A percentile compares a stretch with the other conserved stretches of the same genome.
These are phyloP conservation scores for Leucoma salicis DNA, from an alignment of 2,888 invertebrate genomes.

Conservation along the genomic window DNA sequence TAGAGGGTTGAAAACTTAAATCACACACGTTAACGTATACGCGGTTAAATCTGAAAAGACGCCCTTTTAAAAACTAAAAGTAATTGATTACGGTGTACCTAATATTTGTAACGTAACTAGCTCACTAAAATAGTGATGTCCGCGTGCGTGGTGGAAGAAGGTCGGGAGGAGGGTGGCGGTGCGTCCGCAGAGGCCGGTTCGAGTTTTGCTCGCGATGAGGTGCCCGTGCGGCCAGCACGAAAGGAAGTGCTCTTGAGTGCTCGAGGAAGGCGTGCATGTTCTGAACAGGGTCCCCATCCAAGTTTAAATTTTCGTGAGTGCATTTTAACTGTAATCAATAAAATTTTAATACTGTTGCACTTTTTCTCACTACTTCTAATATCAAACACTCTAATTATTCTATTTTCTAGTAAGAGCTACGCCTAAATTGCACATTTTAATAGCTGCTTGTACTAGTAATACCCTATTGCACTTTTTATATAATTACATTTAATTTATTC, in stretches of 20 bases:
- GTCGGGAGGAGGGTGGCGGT: slow-evolving; percentile 64
- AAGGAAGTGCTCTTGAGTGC: slow-evolving; percentile 80
- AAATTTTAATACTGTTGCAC: neutral
- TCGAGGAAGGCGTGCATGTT: slow-evolving; percentile 84
- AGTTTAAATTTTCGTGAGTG: slow-evolving; percentile 71
- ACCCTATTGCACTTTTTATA: too few species aligned
- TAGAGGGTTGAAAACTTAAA: too few species aligned
- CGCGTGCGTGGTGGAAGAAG: slow-evolving; percentile 71
- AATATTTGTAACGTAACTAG: slow-evolving; percentile 7
- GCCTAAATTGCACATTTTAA: too few species aligned
- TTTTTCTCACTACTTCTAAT: too few species aligned
- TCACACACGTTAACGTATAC: too few species aligned
- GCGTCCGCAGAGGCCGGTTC: slow-evolving; percentile 35
- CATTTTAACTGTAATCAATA: neutral
- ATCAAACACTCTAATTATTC: neutral
- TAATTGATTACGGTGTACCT: neutral
- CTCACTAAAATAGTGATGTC: slow-evolving; percentile 61
- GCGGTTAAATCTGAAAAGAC: too few species aligned
- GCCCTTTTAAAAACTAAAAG: neutral
- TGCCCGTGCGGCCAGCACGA: slow-evolving; percentile 60
- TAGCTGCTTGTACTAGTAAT: too few species aligned
- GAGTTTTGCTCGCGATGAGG: slow-evolving; percentile 47
- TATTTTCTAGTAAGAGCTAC: too few species aligned
- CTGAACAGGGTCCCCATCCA: slow-evolving; percentile 88
- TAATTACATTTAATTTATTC: too few species aligned